Conservation (phyloP, 2,113 vertebrate species). For the Cryptomyrus ogoouensis region DNA sequence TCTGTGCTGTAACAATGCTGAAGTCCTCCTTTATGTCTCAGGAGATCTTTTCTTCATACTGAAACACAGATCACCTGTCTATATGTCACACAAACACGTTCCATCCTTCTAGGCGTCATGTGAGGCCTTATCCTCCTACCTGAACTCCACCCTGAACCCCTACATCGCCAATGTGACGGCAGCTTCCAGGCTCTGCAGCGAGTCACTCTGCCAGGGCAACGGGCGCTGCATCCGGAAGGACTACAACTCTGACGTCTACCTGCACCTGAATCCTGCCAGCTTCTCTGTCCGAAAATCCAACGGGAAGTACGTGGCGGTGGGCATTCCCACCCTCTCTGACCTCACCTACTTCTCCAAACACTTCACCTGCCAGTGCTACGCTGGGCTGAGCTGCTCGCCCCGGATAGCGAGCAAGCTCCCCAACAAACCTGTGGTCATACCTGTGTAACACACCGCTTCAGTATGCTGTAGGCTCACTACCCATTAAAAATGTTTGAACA, state of each 20-base stretch:
- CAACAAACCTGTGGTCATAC: conserved; percentile 30
- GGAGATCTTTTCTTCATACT: not conserved
- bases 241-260: no score
- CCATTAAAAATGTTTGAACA: not conserved
- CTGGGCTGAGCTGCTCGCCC: no score
- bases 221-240: no score
- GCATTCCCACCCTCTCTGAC: no score
- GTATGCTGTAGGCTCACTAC: not conserved
- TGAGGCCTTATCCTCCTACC: conserved; percentile 53
- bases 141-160: conserved; percentile 56
- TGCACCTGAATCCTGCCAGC: no score
- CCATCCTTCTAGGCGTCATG: conserved; percentile 57
- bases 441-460: not conserved
- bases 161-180: conserved; percentile 72
- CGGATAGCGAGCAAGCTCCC: no score
- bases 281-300: no score
- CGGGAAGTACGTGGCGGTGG: no score
- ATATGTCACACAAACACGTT: not conserved
- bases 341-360: no score
- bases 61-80: not conserved
- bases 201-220: no score
- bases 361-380: no score
- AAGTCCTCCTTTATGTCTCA: not conserved
- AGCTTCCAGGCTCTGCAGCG: conserved; percentile 42
- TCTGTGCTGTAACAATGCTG: not conserved